phyloP scores from a whole-genome alignment of 2,113 vertebrate genomes.

The Dermatemys mawii region DNA sequence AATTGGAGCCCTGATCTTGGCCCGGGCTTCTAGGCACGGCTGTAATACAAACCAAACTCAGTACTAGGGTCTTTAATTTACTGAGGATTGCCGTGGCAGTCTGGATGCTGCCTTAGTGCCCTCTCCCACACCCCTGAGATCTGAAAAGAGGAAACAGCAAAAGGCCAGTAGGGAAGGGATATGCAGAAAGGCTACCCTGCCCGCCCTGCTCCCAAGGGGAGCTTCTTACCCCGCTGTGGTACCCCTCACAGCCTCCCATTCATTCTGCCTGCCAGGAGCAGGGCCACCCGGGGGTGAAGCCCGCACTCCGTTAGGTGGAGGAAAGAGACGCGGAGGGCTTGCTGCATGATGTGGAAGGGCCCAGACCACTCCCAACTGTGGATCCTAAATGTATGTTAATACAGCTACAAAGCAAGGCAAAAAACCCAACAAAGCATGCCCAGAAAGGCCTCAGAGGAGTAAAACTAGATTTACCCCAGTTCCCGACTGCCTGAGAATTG shows the following conservation, averaged over 20 bases:
- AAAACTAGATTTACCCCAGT: not conserved
- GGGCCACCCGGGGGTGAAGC: not conserved
- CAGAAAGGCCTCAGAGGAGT: fast-evolving
- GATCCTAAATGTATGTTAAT: not conserved
- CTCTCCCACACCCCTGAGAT: no score
- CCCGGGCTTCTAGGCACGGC: no score
- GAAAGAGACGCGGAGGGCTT: not conserved
- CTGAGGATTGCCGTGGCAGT: no score
- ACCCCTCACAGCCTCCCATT: not conserved
- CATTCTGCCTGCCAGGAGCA: not conserved
- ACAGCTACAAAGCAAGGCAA: not conserved
- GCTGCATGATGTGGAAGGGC: not conserved
- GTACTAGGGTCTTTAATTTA: no score
- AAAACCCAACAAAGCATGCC: not conserved
- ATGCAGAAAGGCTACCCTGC: not conserved
- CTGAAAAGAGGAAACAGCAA: not conserved
- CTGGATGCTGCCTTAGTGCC: no score
- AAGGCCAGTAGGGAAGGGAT: not conserved
- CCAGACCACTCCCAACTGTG: not conserved
- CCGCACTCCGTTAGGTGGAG: fast-evolving
- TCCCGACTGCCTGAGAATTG: not conserved
- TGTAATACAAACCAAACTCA: no score
- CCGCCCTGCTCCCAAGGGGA: no score
- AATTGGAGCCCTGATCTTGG: no score
- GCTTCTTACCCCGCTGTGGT: no score